These are phyloP conservation scores for Triplophysa dalaica DNA, from an alignment of 2,113 vertebrate genomes.

Conservation along the genomic window DNA sequence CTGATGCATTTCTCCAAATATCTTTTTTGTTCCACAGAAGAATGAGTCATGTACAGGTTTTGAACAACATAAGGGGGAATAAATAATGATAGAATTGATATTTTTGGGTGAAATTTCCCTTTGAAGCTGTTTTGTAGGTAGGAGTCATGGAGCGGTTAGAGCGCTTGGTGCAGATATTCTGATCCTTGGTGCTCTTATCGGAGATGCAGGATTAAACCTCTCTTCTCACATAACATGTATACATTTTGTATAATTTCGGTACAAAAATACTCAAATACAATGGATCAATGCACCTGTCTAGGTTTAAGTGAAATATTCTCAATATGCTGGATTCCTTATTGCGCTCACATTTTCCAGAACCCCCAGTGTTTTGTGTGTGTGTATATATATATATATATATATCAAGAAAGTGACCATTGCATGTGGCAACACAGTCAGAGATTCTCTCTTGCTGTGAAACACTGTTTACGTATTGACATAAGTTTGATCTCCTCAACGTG, in stretches of 20 bases:
- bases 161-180: not conserved
- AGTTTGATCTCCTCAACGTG: slow-evolving; percentile 55
- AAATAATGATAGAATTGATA: too few species aligned
- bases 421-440: slow-evolving; percentile 25
- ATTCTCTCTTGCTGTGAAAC: slow-evolving; percentile 36
- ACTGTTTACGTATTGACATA: slow-evolving; percentile 28
- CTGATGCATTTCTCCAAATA: too few species aligned
- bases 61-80: too few species aligned
- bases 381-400: not conserved
- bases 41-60: too few species aligned
- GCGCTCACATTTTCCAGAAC: not conserved
- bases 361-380: not conserved
- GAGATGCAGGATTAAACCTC: not conserved
- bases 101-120: too few species aligned
- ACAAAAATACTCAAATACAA: not conserved
- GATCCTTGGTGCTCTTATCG: not conserved
- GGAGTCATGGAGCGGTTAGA: not conserved
- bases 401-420: slow-evolving; percentile 5
- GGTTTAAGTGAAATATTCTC: not conserved
- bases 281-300: not conserved
- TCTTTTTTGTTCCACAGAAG: too few species aligned
- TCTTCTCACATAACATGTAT: not conserved
- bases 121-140: too few species aligned
- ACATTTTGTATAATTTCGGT: too few species aligned
- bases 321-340: not conserved